phyloP scores from a whole-genome alignment of 2,797 vertebrate genomes.

The Phataginus tricuspis region DNA sequence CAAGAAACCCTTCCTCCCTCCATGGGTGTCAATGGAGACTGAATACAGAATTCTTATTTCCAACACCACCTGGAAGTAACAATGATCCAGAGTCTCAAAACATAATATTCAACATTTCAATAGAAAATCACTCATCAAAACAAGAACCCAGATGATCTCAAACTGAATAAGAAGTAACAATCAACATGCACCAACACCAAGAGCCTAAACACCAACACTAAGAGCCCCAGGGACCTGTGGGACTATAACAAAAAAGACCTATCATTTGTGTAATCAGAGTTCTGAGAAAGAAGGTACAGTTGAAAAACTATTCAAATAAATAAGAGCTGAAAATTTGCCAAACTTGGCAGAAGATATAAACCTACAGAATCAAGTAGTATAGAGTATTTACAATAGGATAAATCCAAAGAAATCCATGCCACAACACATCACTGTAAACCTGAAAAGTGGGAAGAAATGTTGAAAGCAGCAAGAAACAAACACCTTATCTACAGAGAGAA shows the following conservation, averaged over 20 bases:
- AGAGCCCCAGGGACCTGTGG: background rate
- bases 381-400: background rate
- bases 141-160: background rate
- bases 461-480: background rate
- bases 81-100: background rate
- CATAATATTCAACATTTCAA: background rate
- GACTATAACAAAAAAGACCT: background rate
- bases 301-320: slow-evolving; percentile 23
- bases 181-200: background rate
- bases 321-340: background rate
- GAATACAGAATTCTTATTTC: background rate
- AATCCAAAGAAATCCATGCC: background rate
- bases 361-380: background rate
- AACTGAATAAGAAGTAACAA: background rate
- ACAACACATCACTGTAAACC: background rate
- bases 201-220: background rate
- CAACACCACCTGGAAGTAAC: background rate
- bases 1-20: background rate
- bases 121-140: background rate
- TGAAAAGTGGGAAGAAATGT: background rate
- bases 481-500: background rate
- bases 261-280: background rate
- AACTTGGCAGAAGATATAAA: slow-evolving; percentile 30
- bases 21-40: background rate
- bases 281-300: background rate